Evolutionary conservation across 2,797 vertebrate genomes (phyloP), one percentile per base, ranked within the genome.

Genomic region (Syngnathus rostellatus): DNA sequence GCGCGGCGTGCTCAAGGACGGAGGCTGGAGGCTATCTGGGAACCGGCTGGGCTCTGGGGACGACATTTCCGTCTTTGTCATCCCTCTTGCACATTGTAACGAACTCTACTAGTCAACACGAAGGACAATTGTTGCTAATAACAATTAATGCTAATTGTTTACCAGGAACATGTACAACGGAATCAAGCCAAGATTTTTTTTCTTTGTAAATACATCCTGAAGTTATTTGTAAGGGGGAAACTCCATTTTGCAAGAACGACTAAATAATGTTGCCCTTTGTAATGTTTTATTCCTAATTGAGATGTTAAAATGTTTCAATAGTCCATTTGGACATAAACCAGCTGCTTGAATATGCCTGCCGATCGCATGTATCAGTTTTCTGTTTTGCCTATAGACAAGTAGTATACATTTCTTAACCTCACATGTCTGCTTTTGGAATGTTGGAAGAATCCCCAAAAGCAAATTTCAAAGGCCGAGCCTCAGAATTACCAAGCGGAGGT

Each of bases 61-160:
- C 0, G 97, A 99, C 91, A 99, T 99, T 83, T 96, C 97, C 0
- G 96, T 98, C 83, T 99, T 94, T 66, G 94, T 98, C 87, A 96
- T 99, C 78, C 96, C 96, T 54, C 89, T 99, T 75, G 87, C 93
- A 88, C 90, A 93, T 0, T 94, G 93, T 60, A 95, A 94, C 88
- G 93, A 87, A 77, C 91, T 92, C 79, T 90, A 89, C 72, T 90
- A 43, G 41, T 43, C 91, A 79, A 40, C n/a, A 16, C 61, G 61
- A 12, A 69, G 40, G 9, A 45, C 31, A 31, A 31, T 31, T 31
- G 3, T 31, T 31, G 31, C 31, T 31, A 31, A 4, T 31, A 31
- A 31, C 31, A 31, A 31, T 31, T 31, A 31, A 31, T 31, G 31
- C 3, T n/a, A 8, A n/a, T 50, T 8, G 19, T n/a, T n/a, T n/a